Evolutionary conservation across 2,797 vertebrate genomes (phyloP).

Genomic region (Atherinosoma microstoma): DNA sequence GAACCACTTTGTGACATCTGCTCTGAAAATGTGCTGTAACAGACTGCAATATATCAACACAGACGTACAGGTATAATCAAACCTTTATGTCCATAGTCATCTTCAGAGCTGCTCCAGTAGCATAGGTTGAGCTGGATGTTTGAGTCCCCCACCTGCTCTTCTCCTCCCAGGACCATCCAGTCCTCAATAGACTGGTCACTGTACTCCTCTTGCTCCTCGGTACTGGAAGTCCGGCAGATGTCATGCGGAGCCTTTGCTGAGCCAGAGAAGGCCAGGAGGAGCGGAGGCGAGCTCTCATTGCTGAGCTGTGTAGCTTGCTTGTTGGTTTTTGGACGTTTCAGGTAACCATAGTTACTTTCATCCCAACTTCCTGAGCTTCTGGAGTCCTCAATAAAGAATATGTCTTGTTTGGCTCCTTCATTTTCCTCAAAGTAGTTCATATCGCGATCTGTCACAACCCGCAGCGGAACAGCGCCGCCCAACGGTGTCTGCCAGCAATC

Average conservation of each 20-base stretch:
- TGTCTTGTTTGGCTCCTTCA: not conserved
- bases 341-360: not conserved
- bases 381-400: constrained; percentile 46
- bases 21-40: not conserved
- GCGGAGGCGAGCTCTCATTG: constrained; percentile 57
- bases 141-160: constrained; percentile 82
- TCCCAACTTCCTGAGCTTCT: constrained; percentile 54
- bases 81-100: constrained; percentile 62
- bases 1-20: not conserved
- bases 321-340: not conserved
- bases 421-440: constrained; percentile 31
- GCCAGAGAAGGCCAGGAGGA: constrained; percentile 60
- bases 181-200: constrained; percentile 83
- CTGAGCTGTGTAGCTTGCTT: constrained; percentile 9
- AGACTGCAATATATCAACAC: not conserved
- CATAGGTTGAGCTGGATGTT: constrained; percentile 89
- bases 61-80: not conserved
- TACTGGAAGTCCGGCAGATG: constrained; percentile 8
- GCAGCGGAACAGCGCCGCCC: constrained; percentile 32
- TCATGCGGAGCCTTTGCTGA: constrained; percentile 16
- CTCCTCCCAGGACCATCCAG: constrained; percentile 90
- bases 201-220: constrained; percentile 36
- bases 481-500: constrained; percentile 1
- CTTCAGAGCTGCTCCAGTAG: constrained; percentile 69
- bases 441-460: not conserved